A percentile compares a stretch with the other conserved stretches of the same genome.
Evolutionary conservation across 2,797 vertebrate species (phyloP).

Genomic region (Telmatherina bonti): DNA sequence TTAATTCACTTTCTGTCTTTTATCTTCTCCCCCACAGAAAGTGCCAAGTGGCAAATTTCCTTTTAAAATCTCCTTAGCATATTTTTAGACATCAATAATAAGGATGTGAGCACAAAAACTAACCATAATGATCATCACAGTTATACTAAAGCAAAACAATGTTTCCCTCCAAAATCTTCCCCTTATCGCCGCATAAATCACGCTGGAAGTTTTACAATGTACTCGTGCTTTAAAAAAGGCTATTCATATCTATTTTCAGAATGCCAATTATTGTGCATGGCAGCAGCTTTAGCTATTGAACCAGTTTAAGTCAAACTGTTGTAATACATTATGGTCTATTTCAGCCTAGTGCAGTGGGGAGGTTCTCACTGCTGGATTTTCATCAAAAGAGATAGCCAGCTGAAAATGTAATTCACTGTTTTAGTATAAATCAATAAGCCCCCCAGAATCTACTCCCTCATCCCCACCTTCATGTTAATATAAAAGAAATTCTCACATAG

Average conservation of each 20-base stretch:
- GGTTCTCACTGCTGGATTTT: constrained; percentile 77
- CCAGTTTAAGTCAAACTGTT: constrained; percentile 76
- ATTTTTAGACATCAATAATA: constrained; percentile 19
- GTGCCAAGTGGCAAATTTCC: constrained; percentile 6
- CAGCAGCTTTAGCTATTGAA: constrained; percentile 76
- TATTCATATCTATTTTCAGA: constrained; percentile 75
- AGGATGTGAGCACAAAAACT: constrained; percentile 36
- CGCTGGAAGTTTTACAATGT: constrained; percentile 37
- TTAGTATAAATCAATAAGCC: constrained; percentile 81
- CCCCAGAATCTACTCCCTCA: constrained; percentile 71
- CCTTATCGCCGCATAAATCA: constrained; percentile 47
- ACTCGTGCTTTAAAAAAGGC: constrained; percentile 47
- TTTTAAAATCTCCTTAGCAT: constrained; percentile 18
- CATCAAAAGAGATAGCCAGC: constrained; percentile 77
- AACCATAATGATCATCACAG: constrained; percentile 25
- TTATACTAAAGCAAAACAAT: constrained; percentile 40
- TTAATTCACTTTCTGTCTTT: constrained; percentile 71
- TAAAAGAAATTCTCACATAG: constrained; percentile 76
- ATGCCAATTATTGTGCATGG: constrained; percentile 74
- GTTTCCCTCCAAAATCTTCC: constrained; percentile 25
- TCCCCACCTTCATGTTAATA: constrained; percentile 80
- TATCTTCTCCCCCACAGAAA: constrained; percentile 32
- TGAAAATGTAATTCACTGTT: constrained; percentile 82
- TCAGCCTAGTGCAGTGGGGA: constrained; percentile 63
- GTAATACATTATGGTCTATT: constrained; percentile 81